Conservation (phyloP, 2,888 invertebrate genomes). For the Blastobasis adustella region DNA sequence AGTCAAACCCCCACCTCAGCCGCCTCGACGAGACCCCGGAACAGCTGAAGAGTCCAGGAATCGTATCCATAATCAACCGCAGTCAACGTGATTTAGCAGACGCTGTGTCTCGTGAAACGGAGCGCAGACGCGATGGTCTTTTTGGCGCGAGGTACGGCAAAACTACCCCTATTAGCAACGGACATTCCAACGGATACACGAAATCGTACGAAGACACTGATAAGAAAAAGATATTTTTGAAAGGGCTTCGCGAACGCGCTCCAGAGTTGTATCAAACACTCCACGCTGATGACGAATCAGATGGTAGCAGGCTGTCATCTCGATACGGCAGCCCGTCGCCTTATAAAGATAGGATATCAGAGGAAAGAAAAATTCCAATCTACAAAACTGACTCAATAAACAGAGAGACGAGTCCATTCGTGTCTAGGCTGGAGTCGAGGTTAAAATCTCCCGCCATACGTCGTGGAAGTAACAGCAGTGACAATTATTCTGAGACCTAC, state of each 20-base stretch:
- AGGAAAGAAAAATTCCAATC: slow-evolving; percentile 58
- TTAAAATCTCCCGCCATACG: slow-evolving; percentile 68
- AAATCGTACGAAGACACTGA: slow-evolving; percentile 69
- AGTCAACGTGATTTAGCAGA: slow-evolving; percentile 86
- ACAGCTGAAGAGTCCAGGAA: slow-evolving; percentile 88
- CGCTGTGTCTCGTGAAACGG: slow-evolving; percentile 70
- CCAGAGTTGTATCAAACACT: slow-evolving; percentile 83
- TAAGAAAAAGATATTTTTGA: slow-evolving; percentile 80
- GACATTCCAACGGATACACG: slow-evolving; percentile 59
- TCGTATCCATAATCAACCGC: slow-evolving; percentile 89
- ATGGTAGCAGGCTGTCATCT: slow-evolving; percentile 61
- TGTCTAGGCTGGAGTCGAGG: slow-evolving; percentile 58
- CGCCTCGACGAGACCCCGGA: slow-evolving; percentile 81
- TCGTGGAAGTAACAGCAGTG: slow-evolving; percentile 79
- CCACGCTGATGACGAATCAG: slow-evolving; percentile 77
- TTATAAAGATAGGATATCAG: slow-evolving; percentile 63
- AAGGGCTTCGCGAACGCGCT: slow-evolving; percentile 80
- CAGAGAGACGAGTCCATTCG: slow-evolving; percentile 64
- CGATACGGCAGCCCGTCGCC: slow-evolving; percentile 65
- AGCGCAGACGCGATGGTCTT: slow-evolving; percentile 67
- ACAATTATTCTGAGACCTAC: slow-evolving; percentile 82
- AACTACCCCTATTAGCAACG: slow-evolving; percentile 68
- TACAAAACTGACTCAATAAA: slow-evolving; percentile 67
- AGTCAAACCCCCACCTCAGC: slow-evolving; percentile 86
- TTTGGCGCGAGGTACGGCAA: slow-evolving; percentile 74